These are phyloP conservation scores for Plumapathes pennacea DNA, from an alignment of 92 coral and sea anemone species.

Conservation along the genomic window DNA sequence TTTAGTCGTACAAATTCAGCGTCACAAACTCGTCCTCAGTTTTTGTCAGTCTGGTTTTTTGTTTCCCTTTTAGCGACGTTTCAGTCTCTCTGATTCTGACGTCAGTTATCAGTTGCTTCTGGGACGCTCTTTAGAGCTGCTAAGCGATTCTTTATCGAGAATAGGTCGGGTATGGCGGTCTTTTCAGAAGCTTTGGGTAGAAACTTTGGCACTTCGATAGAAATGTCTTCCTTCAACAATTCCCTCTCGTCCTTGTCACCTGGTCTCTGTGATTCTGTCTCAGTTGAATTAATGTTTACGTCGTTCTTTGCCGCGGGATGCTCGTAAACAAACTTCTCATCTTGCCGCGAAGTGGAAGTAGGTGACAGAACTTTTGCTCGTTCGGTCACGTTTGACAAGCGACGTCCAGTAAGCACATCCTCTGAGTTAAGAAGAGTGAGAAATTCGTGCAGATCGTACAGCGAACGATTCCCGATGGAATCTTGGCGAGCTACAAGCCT, in stretches of 20 bases:
- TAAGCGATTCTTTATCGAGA: constrained; percentile 19
- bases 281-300: constrained; percentile 8
- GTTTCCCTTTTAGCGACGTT: no score
- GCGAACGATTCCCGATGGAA: constrained; percentile 63
- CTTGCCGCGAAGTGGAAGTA: constrained; percentile 31
- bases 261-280: background rate
- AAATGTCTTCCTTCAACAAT: no score
- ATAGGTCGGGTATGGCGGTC: constrained; percentile 3
- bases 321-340: constrained; percentile 55
- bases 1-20: no score
- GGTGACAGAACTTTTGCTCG: constrained; percentile 16
- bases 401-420: constrained; percentile 71
- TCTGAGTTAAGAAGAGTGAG: constrained; percentile 61
- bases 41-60: no score
- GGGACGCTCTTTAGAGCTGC: no score
- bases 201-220: constrained; percentile 49
- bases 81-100: no score
- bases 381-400: constrained; percentile 66
- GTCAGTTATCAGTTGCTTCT: no score
- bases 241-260: background rate
- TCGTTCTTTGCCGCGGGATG: constrained; percentile 67
- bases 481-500: constrained; percentile 67
- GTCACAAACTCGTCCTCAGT: no score
- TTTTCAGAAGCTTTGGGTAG: constrained; percentile 18
- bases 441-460: constrained; percentile 77